Base-by-base conservation (phyloP, 2,113 vertebrate species). In the Rhinichthys klamathensis region DNA sequence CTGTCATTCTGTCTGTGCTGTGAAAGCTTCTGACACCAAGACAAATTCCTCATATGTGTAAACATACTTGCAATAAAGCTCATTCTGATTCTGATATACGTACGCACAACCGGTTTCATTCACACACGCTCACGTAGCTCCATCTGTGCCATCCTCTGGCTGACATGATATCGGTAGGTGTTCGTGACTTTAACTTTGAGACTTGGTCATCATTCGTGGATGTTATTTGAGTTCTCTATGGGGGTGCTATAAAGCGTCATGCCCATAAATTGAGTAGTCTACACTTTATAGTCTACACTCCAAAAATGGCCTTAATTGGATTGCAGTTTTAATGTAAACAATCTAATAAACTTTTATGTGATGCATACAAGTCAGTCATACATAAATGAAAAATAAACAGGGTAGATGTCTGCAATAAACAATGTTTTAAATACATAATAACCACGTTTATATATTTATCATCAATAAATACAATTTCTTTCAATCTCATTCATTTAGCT, bases 161-260 rank as follows among this genome's bases (percentile, higher is more conserved):
- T 80, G 41, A 27, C 5, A 18, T 11, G 56, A 44, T 61, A 23
- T 27, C 12, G 54, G 58, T 61, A 44, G 35, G n/a, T 80, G 58
- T 80, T 41, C 25, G 58, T 80, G 44, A 49, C 25, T 69, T 30
- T 69, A 16, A 69, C 30, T 69, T 35, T 35, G 65, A 69, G 46
- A 2, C 75, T 60, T 78, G 54, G 16, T 79, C 54, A 79, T 79
- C 32, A 61, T n/a, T 79, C 23, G 56, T 6, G 32, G 32, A 79
- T 79, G 56, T n/a, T 79, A 60, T 79, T 41, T 79, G 56, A 41
- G 77, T 25, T 65, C 23, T 25, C 23, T 10, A 44, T 27, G 6
- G 77, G 32, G n/a, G 21, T 80, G 54, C 13, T 18, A 54, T 41
- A 5, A 41, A 41, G 67, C 18, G 0, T 23, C 32, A 70, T 38